These are phyloP conservation scores for Decapterus maruadsi DNA, from an alignment of 2,797 vertebrate genomes.

Conservation along the genomic window DNA sequence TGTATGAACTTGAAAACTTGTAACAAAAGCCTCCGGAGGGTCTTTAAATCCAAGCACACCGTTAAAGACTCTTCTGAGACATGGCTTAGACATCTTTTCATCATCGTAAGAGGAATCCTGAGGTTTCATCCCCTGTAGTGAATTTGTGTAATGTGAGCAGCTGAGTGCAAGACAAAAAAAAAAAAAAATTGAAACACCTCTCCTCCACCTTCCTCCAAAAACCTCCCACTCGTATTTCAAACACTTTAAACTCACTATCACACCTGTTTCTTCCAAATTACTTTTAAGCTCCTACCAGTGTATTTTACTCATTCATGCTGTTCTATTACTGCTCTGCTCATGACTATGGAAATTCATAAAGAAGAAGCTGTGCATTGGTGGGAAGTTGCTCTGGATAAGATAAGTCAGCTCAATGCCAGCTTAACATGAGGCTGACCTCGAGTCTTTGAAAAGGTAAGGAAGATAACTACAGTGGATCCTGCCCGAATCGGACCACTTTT, in stretches of 20 bases:
- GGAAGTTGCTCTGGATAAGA: conserved; percentile 38
- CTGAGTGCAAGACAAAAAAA: conserved; percentile 29
- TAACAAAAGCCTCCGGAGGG: conserved; percentile 62
- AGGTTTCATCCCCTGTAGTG: conserved; percentile 59
- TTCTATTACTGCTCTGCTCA: conserved; percentile 38
- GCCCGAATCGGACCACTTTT: conserved; percentile 30
- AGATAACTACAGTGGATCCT: conserved; percentile 16
- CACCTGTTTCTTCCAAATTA: conserved; percentile 42
- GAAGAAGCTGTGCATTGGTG: conserved; percentile 19
- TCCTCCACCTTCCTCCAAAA: conserved; percentile 27
- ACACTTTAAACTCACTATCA: conserved; percentile 32
- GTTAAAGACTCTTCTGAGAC: conserved; percentile 63
- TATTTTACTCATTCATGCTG: conserved; percentile 27
- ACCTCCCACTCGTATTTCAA: conserved; percentile 42
- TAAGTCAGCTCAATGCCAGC: conserved; percentile 36
- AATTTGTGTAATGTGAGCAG: conserved; percentile 64
- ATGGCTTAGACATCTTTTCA: conserved; percentile 66
- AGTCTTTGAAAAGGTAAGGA: conserved; percentile 7
- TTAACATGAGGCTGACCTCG: conserved; percentile 45
- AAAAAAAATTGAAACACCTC: conserved; percentile 33
- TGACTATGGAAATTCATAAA: conserved; percentile 34
- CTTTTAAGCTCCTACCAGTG: conserved; percentile 8
- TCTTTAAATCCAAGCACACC: conserved; percentile 60
- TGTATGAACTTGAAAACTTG: conserved; percentile 66
- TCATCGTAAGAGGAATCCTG: conserved; percentile 63